phyloP scores from a whole-genome alignment of 2,113 vertebrate species.

The Chloropsis cyanopogon region DNA sequence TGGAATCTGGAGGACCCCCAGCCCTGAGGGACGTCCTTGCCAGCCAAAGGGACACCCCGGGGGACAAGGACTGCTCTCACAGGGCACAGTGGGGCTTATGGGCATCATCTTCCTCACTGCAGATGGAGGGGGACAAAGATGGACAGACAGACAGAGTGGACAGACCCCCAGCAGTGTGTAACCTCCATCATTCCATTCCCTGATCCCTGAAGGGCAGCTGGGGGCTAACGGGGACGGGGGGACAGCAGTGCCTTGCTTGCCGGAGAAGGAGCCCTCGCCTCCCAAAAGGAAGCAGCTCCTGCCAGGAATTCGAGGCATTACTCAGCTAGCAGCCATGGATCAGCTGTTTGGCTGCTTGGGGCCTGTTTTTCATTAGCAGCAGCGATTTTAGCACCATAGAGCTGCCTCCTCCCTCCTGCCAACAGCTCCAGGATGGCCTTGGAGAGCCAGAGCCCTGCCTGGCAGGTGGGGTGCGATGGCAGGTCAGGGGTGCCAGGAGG shows the following conservation, averaged over 20 bases:
- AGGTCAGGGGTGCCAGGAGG: background rate
- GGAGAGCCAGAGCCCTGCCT: background rate
- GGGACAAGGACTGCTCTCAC: fast-evolving
- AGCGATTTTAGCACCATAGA: background rate
- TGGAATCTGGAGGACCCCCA: too few relatives aligned
- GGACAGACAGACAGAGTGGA: background rate
- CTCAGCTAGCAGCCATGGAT: background rate
- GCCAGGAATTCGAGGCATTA: conserved; percentile 52
- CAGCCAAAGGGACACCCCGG: background rate
- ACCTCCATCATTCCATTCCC: background rate
- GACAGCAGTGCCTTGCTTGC: background rate
- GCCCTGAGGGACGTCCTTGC: background rate
- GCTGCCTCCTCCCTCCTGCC: background rate
- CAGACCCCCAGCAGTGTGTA: fast-evolving
- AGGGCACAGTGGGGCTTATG: fast-evolving
- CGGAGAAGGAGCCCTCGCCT: background rate
- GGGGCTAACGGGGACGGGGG: fast-evolving
- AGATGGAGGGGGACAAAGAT: fast-evolving
- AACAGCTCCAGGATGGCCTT: fast-evolving
- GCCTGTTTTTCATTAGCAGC: conserved; percentile 1
- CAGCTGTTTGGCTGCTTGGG: background rate
- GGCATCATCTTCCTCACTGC: background rate
- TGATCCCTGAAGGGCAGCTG: background rate
- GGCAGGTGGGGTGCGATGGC: fast-evolving
- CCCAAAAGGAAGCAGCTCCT: background rate